Evolutionary conservation across 1,140 invertebrate genomes (phyloP).

Genomic region (Magallana gigas): DNA sequence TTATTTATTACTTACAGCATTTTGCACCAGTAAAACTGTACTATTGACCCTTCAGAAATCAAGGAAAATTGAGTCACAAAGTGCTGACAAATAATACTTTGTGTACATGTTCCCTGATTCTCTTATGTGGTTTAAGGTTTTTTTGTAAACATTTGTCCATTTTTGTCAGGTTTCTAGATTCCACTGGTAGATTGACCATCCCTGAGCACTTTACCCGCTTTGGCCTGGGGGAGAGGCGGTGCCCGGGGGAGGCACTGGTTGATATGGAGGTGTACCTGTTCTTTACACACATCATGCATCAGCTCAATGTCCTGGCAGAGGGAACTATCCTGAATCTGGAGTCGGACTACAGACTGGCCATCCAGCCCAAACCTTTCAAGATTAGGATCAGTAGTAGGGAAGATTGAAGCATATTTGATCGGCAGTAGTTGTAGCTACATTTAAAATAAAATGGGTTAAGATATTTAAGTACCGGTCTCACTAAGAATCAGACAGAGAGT

Average conservation of each 20-base stretch:
- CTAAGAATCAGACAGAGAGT: no score
- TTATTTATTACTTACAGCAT: background rate
- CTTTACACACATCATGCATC: conserved; percentile 68
- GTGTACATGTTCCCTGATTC: no score
- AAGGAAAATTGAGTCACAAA: no score
- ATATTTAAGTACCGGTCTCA: no score
- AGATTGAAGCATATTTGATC: background rate
- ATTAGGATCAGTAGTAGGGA: conserved; percentile 59
- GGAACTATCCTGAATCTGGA: conserved; percentile 58
- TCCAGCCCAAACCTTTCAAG: conserved; percentile 66
- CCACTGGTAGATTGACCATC: conserved; percentile 60
- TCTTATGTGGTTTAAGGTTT: no score
- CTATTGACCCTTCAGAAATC: no score
- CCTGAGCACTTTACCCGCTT: conserved; percentile 72
- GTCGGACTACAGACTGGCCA: conserved; percentile 61
- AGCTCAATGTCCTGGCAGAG: conserved; percentile 53
- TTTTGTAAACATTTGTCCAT: background rate
- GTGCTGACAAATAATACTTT: no score
- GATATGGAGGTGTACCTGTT: conserved; percentile 68
- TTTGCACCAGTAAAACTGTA: background rate
- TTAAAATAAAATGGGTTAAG: no score
- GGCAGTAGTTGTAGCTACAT: no score
- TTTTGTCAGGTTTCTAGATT: conserved; percentile 68
- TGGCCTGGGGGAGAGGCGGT: conserved; percentile 65
- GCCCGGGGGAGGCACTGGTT: conserved; percentile 69